Base-by-base conservation (phyloP, 1,140 invertebrate species). In the Sinonovacula constricta region DNA sequence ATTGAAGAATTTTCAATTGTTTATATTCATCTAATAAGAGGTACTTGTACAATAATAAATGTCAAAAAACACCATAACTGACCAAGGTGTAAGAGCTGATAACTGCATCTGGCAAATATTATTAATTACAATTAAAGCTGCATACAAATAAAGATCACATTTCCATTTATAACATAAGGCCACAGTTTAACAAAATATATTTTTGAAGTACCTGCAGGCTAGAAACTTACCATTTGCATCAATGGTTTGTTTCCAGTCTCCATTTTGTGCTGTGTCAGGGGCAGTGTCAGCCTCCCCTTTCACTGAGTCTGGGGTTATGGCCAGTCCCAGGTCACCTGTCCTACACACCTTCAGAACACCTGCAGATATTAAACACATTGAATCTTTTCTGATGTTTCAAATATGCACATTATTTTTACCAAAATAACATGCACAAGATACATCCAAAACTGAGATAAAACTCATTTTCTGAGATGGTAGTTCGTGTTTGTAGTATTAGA, bases 271-370 rank as follows among this genome's bases (percentile, higher is more conserved):
- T 33, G 12, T 36, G 18, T 31, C 15, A 7, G 49, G 28, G 14
- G 54, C 62, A n/a, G 33, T 12, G n/a, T 31, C 18, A 10, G 14
- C 33, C n/a, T 65, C 62, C 34, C 39, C 45, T 30, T 65, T 22
- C 1, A 75, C 24, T 1, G 71, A 54, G 33, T 81, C 72, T 57
- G 63, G 51, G 28, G 62, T 71, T 2, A 80, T 15, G 24, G 33
- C 14, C 3, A 59, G 31, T 3, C 80, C 77, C 30, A 45, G 71
- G 54, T 88, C 85, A 24, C 82, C 81, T 5, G 86, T 62, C 36
- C 69, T 14, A 75, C 85, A 86, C 28, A 87, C 80, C 70, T 86
- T 85, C 45, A 85, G 59, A 87, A 89, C 0, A 89, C 86, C 88
- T 88, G 69, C 0, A 81, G 0, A 0, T 39, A 22, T n/a, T 24